Percentiles rank a stretch among this genome's conserved stretches.
Evolutionary conservation across 1,140 invertebrate genomes (phyloP).

Genomic region (Leguminivora glycinivorella): DNA sequence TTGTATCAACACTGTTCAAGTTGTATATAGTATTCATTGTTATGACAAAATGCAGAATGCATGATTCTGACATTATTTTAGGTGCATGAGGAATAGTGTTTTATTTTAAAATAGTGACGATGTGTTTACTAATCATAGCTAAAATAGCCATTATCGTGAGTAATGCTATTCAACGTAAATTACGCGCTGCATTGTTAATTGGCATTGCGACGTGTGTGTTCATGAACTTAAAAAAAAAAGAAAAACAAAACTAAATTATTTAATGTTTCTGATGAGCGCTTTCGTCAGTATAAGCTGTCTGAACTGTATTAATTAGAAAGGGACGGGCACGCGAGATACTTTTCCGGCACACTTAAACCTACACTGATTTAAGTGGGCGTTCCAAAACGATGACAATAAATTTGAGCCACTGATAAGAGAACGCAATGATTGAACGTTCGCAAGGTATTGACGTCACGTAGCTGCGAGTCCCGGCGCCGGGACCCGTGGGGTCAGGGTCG

Average conservation of each 20-base stretch:
- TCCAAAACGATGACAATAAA: too few relatives aligned
- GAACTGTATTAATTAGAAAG: too few relatives aligned
- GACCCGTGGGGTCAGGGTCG: constrained; percentile 51
- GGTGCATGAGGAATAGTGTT: not conserved
- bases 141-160: not conserved
- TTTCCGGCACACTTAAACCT: too few relatives aligned
- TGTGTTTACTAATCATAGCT: constrained; percentile 5
- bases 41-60: not conserved
- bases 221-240: not conserved
- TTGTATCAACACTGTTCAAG: not conserved
- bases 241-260: too few relatives aligned
- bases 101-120: not conserved
- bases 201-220: not conserved
- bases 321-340: too few relatives aligned
- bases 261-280: too few relatives aligned
- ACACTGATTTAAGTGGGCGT: too few relatives aligned
- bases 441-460: constrained; percentile 40
- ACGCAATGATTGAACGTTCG: not conserved
- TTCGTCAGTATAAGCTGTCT: too few relatives aligned
- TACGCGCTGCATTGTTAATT: not conserved
- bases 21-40: not conserved
- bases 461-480: constrained; percentile 29
- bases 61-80: not conserved
- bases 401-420: not conserved
- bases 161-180: not conserved